Evolutionary conservation across 2,888 invertebrate species (phyloP), one percentile per base, ranked within the genome.

Genomic region (Leucoma salicis): DNA sequence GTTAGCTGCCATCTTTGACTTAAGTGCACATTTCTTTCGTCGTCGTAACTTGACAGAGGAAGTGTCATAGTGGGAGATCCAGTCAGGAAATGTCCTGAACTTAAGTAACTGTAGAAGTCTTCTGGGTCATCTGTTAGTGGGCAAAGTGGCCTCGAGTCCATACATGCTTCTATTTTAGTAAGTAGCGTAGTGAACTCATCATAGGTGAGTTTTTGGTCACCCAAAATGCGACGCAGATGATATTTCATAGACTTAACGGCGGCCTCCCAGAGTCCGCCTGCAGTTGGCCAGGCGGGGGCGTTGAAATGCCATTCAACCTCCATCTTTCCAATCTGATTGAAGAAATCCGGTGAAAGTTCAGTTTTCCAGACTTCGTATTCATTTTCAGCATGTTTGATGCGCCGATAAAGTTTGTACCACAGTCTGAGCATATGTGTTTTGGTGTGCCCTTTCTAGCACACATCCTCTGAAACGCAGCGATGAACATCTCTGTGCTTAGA

Each of bases 31-130:
- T 21, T 4, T 8, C 21, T 21, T 21, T 21, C 21, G 4, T 21
- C 21, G 8, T 8, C 8, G 8, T 21, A 21, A 8, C 8, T 8
- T 8, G 21, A 4, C 21, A 4, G 21, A 21, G 21, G 21, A 6
- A 21, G 8, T 4, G 21, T 6, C 21, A 21, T 6, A 6, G 21
- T 31, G 0, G 53, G 44, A 2, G 35, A 37, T 0, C 57, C 50
- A 0, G 42, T 43, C 10, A 60, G 40, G 8, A 57, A 61, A 28
- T 63, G 59, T 1, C 53, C 57, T 2, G 62, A 59, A 2, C 53
- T 56, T 13, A 63, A 31, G 11, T 11, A 47, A 18, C 43, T 40
- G 7, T 47, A 43, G 21, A 52, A 48, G 11, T 59, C 62, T 4
- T 53, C 53, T 0, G 50, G 45, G 25, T 53, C 46, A 37, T 54